phyloP scores from a whole-genome alignment of 2,888 invertebrate species.

The Pterostichus madidus region DNA sequence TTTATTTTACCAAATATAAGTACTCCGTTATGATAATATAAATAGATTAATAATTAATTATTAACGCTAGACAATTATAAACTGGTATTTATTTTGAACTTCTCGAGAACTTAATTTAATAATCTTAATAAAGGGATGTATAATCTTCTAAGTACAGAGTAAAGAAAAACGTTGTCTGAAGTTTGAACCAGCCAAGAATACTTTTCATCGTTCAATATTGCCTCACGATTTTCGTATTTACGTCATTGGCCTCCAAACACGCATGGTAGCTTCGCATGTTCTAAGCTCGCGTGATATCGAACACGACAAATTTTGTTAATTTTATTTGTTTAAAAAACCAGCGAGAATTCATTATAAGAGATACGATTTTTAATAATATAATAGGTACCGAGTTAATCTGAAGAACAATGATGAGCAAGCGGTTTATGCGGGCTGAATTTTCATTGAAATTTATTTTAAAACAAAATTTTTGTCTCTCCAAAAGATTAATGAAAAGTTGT shows the following conservation, averaged over 20 bases:
- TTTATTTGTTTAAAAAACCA: constrained; percentile 15
- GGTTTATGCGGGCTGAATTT: constrained; percentile 17
- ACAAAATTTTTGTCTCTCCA: constrained; percentile 14
- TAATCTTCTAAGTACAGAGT: not conserved
- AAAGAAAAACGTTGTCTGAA: constrained; percentile 12
- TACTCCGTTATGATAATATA: not conserved
- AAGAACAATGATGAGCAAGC: not conserved
- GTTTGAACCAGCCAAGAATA: not conserved
- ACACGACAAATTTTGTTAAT: constrained; percentile 9
- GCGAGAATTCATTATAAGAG: constrained; percentile 18
- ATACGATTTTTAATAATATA: constrained; percentile 18
- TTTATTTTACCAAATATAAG: constrained; percentile 2
- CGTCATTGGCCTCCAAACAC: not conserved
- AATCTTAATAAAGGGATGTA: constrained; percentile 44
- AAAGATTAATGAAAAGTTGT: constrained; percentile 36
- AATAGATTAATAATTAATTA: constrained; percentile 33
- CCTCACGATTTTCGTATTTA: not conserved
- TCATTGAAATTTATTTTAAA: constrained; percentile 33
- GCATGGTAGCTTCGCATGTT: constrained; percentile 22
- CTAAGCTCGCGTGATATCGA: constrained; percentile 1
- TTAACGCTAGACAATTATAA: constrained; percentile 18
- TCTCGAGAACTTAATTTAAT: constrained; percentile 28
- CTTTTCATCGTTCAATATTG: constrained; percentile 8
- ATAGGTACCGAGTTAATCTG: constrained; percentile 13
- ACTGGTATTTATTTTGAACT: not conserved